Percentiles rank a stretch among this genome's conserved stretches.
Conservation (phyloP, 2,888 invertebrate genomes). For the Dioctria linearis region DNA sequence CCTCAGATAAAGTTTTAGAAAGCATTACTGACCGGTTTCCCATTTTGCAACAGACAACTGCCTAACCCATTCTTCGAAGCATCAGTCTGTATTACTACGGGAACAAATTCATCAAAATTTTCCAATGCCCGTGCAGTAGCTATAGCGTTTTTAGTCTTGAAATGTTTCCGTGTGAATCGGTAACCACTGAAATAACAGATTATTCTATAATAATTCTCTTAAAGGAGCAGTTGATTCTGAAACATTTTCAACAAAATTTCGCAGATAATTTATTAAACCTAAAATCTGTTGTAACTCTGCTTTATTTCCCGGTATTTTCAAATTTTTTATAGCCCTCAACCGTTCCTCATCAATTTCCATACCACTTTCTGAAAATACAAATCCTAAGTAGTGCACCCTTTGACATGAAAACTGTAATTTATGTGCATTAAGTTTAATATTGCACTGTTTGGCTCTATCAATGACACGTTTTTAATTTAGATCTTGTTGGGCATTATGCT, state of each 20-base stretch:
- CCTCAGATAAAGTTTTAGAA: background rate
- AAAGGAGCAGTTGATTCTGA: no score
- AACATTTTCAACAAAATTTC: no score
- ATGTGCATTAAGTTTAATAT: background rate
- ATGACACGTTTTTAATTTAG: no score
- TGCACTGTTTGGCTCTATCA: background rate
- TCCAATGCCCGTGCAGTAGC: no score
- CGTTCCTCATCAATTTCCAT: background rate
- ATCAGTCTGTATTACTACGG: slow-evolving; percentile 17
- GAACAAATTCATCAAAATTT: background rate
- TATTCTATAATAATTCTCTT: no score
- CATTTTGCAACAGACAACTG: slow-evolving; percentile 3
- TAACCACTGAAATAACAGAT: no score
- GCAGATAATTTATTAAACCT: background rate
- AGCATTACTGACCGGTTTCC: background rate
- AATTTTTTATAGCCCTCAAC: background rate
- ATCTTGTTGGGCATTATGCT: no score
- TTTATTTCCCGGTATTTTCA: background rate
- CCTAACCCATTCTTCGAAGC: slow-evolving; percentile 19
- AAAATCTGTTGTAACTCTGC: background rate
- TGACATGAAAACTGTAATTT: background rate
- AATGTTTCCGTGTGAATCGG: no score
- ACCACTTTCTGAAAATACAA: background rate
- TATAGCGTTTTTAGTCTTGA: no score
- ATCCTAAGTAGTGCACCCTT: background rate